Conservation (phyloP, 2,113 vertebrate species). For the Rhinogobius similis region DNA sequence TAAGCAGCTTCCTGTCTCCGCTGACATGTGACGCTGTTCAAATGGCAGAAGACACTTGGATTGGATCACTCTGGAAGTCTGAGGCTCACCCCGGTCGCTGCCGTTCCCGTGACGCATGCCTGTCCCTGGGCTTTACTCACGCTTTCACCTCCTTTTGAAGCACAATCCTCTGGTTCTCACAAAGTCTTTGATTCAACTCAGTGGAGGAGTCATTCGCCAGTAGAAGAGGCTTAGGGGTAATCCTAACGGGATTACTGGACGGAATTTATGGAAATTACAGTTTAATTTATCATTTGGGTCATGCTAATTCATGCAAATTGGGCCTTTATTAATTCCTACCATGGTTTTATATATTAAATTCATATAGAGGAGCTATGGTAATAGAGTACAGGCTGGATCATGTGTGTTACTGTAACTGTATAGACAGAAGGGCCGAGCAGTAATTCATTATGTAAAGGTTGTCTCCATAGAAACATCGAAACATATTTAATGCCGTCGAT, state of each 20-base stretch:
- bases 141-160: conserved; percentile 41
- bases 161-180: conserved; percentile 40
- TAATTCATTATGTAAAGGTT: conserved; percentile 18
- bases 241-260: conserved; percentile 55
- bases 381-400: conserved; percentile 22
- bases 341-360: conserved; percentile 41
- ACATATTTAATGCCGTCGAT: neutral
- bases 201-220: conserved; percentile 26
- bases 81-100: neutral
- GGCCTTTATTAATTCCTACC: conserved; percentile 55
- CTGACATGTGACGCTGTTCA: conserved; percentile 2
- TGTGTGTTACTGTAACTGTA: neutral
- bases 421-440: neutral
- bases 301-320: conserved; percentile 71
- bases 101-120: conserved; percentile 26
- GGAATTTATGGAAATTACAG: conserved; percentile 68
- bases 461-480: neutral
- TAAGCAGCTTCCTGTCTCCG: conserved; percentile 8
- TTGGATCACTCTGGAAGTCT: conserved; percentile 6
- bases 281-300: conserved; percentile 65
- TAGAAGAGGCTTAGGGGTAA: conserved; percentile 42
- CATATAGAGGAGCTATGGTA: conserved; percentile 26
- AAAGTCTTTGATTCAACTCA: conserved; percentile 43
- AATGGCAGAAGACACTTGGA: conserved; percentile 1
- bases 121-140: conserved; percentile 45